Percentiles rank a stretch among this genome's conserved stretches.
Evolutionary conservation across 2,888 invertebrate genomes (phyloP).

Genomic region (Cheilosia scutellata): DNA sequence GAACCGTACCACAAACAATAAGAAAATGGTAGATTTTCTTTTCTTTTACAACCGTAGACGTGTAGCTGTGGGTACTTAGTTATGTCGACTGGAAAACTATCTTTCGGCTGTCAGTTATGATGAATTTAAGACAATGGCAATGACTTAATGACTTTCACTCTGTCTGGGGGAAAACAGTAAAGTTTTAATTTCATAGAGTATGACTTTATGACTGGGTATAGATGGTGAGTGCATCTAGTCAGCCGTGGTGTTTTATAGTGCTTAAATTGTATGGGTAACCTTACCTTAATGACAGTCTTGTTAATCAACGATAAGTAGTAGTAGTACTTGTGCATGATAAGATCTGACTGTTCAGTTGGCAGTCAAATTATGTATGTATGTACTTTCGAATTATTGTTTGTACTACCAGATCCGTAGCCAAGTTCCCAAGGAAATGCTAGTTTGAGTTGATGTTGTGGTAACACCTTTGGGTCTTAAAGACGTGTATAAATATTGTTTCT

Average conservation of each 20-base stretch:
- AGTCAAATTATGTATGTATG: background rate
- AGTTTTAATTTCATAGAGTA: slow-evolving; percentile 2
- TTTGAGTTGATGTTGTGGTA: no score
- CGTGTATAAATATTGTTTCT: no score
- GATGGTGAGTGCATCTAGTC: slow-evolving; percentile 31
- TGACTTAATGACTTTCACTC: slow-evolving; percentile 68
- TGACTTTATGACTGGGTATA: slow-evolving; percentile 19
- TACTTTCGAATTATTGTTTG: background rate
- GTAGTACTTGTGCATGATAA: slow-evolving; percentile 1
- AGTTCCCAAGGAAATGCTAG: no score
- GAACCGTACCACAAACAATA: slow-evolving; percentile 4
- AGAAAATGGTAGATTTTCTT: slow-evolving; percentile 28
- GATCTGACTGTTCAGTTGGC: background rate
- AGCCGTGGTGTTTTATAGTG: slow-evolving; percentile 35
- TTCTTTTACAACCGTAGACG: background rate
- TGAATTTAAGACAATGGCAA: slow-evolving; percentile 46
- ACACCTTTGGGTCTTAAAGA: no score
- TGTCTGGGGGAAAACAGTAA: slow-evolving; percentile 36
- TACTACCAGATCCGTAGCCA: background rate
- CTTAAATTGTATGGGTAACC: slow-evolving; percentile 25
- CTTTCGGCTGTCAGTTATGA: background rate
- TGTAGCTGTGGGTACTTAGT: background rate
- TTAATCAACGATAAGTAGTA: slow-evolving; percentile 17
- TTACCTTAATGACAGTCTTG: slow-evolving; percentile 47
- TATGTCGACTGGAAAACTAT: background rate